These are phyloP conservation scores for Laspeyria flexula DNA, from an alignment of 2,888 invertebrate species.

Conservation along the genomic window DNA sequence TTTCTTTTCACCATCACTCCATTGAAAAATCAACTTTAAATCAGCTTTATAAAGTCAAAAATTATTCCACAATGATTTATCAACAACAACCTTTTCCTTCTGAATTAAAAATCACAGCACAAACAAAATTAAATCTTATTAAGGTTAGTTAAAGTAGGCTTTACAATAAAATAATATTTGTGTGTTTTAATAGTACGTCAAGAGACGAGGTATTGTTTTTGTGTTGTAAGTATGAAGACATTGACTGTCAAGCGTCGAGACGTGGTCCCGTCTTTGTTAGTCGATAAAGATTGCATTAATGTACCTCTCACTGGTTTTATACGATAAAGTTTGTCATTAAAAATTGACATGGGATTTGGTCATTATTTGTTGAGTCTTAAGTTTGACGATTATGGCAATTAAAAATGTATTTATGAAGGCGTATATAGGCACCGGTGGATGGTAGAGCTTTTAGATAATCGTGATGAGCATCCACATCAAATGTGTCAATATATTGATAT, in stretches of 20 bases:
- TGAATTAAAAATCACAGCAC: conserved; percentile 20
- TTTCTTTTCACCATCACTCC: conserved; percentile 52
- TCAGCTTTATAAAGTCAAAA: accelerated
- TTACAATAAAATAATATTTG: conserved; percentile 75
- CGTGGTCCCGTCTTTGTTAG: conserved; percentile 66
- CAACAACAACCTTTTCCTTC: conserved; percentile 43
- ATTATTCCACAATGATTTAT: conserved; percentile 7
- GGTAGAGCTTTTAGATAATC: too few species aligned
- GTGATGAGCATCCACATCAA: too few species aligned
- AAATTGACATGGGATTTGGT: conserved; percentile 26
- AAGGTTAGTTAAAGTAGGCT: background rate
- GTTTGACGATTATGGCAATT: conserved; percentile 24
- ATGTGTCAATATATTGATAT: too few species aligned
- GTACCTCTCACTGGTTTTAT: conserved; percentile 49
- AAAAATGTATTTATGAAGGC: conserved; percentile 10
- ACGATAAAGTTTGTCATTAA: conserved; percentile 59
- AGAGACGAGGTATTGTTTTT: conserved; percentile 82
- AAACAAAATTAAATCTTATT: conserved; percentile 25
- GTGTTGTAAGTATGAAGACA: conserved; percentile 77
- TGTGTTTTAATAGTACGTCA: conserved; percentile 83
- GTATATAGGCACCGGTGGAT: conserved; percentile 4
- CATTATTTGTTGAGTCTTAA: conserved; percentile 24
- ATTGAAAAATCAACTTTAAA: conserved; percentile 33
- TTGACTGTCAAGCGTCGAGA: conserved; percentile 71
- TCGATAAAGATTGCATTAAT: conserved; percentile 70